Conservation (phyloP, 2,888 invertebrate species). For the Auanema sp. region DNA sequence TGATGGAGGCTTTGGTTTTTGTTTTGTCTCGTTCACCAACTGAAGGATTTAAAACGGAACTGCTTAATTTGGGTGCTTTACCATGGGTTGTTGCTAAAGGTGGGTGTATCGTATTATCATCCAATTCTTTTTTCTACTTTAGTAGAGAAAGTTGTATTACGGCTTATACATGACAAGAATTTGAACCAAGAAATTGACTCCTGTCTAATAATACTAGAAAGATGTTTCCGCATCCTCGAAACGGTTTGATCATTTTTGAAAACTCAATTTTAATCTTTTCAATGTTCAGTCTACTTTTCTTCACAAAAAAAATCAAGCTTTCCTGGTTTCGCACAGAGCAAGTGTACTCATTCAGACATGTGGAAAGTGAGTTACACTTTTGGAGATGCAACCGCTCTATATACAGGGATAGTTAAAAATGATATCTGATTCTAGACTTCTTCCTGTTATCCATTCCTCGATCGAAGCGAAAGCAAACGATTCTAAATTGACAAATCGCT, state of each 20-base stretch:
- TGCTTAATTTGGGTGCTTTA: constrained; percentile 50
- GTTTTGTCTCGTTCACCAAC: constrained; percentile 36
- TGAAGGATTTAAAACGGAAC: constrained; percentile 48
- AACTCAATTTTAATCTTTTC: background rate
- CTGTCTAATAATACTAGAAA: constrained; percentile 39
- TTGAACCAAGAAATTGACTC: background rate
- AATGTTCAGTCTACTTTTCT: constrained; percentile 40
- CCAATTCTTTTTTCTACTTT: constrained; percentile 10
- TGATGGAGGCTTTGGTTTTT: constrained; percentile 55
- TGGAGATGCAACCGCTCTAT: background rate
- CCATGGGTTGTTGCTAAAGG: constrained; percentile 54
- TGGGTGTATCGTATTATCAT: constrained; percentile 19
- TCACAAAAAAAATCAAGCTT: constrained; percentile 57
- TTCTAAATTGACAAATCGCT: constrained; percentile 16
- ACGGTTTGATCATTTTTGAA: constrained; percentile 28
- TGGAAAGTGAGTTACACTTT: constrained; percentile 40
- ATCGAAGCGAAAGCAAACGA: constrained; percentile 21
- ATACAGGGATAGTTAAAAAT: background rate
- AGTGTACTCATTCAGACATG: constrained; percentile 40
- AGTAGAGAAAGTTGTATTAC: constrained; percentile 26
- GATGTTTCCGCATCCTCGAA: constrained; percentile 55
- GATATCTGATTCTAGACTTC: constrained; percentile 20
- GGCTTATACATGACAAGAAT: constrained; percentile 11
- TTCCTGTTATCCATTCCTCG: constrained; percentile 18
- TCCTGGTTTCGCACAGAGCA: constrained; percentile 50